phyloP scores from a whole-genome alignment of 2,113 vertebrate genomes.

The Antechinus flavipes region DNA sequence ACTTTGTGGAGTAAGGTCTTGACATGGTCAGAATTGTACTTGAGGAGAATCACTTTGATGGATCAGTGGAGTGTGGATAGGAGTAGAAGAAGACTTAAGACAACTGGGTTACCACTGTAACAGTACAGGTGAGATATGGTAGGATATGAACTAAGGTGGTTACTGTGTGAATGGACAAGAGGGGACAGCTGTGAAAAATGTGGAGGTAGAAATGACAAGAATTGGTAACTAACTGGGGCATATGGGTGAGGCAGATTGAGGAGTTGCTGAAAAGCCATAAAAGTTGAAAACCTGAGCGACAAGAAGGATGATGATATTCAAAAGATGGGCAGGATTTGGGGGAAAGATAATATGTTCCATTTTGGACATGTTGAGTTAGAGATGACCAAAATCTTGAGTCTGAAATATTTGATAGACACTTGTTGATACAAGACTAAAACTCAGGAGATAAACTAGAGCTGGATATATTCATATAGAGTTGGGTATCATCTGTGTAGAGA shows the following conservation, averaged over 20 bases:
- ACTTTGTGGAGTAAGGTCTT: not conserved
- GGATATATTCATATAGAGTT: not conserved
- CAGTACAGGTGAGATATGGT: not conserved
- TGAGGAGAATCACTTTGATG: not conserved
- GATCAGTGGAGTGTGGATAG: not conserved
- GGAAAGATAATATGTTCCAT: not conserved
- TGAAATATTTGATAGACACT: not conserved
- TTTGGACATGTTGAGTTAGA: not conserved
- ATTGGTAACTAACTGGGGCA: not conserved
- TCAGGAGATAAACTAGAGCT: not conserved
- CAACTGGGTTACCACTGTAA: not conserved
- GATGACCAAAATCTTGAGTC: not conserved
- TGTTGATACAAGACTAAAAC: not conserved
- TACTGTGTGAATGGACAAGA: not conserved
- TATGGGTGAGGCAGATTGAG: not conserved
- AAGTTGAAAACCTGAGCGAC: not conserved
- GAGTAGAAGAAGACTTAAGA: not conserved
- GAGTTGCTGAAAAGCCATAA: not conserved
- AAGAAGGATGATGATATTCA: not conserved
- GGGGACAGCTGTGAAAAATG: not conserved
- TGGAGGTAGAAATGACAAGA: not conserved
- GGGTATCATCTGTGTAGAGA: not conserved
- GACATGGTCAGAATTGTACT: not conserved
- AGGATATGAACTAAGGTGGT: not conserved
- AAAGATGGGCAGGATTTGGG: not conserved